Evolutionary conservation across 2,797 vertebrate species (phyloP).

Genomic region (Gephyroberyx darwinii): DNA sequence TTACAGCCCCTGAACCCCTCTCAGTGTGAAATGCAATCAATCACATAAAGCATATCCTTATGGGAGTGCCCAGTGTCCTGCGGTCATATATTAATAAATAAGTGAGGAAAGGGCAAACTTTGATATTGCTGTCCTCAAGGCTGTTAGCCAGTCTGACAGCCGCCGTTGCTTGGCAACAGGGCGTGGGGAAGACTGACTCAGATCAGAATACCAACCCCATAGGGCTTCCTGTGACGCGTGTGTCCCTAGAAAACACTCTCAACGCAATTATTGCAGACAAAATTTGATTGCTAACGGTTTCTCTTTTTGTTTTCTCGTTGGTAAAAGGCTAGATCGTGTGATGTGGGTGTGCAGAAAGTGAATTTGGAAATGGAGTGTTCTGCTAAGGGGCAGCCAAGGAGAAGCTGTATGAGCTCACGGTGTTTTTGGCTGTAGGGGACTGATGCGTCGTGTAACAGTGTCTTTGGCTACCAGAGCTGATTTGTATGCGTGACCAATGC

Average conservation of each 20-base stretch:
- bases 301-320: conserved; percentile 9
- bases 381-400: not conserved
- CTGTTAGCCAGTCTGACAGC: conserved; percentile 61
- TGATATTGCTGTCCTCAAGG: conserved; percentile 54
- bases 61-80: conserved; percentile 11
- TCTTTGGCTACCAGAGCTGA: conserved; percentile 27
- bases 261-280: conserved; percentile 18
- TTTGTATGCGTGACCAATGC: conserved; percentile 53
- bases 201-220: conserved; percentile 58
- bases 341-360: not conserved
- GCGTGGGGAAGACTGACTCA: conserved; percentile 48
- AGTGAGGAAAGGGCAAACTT: conserved; percentile 63
- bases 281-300: conserved; percentile 30
- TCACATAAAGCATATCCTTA: conserved; percentile 1
- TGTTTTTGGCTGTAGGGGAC: conserved; percentile 12
- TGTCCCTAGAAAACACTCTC: conserved; percentile 58
- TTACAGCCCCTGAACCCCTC: not conserved
- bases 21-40: not conserved
- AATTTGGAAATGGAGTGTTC: conserved; percentile 1
- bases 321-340: conserved; percentile 1
- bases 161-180: conserved; percentile 80
- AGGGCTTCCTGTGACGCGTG: conserved; percentile 54
- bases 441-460: conserved; percentile 25
- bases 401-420: not conserved
- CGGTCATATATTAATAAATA: conserved; percentile 56